Evolutionary conservation across 2,113 vertebrate genomes (phyloP), one percentile per base, ranked within the genome.

Genomic region (Sander vitreus): DNA sequence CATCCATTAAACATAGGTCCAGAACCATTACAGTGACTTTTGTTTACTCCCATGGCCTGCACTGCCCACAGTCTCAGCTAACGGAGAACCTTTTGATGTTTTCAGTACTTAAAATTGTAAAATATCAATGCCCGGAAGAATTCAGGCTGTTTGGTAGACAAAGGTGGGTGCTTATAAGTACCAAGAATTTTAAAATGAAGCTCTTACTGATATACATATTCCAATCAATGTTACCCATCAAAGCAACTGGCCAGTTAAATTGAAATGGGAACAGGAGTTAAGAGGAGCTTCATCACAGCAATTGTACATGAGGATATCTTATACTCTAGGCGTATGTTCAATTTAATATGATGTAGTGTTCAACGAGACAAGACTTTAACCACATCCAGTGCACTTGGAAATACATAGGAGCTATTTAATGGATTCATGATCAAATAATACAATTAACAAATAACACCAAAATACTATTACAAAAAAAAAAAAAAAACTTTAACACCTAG

Each of bases 181-280:
- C 14, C 27, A 62, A 23, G 3, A 60, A 85, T 80, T 65, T 80
- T 19, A 1, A 55, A 65, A 53, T 12, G 0, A 54, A 72, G 45
- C 9, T 50, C 5, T 59, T 25, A 33, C 25, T 63, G 47, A 53
- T 15, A 25, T 27, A 50, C 21, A n/a, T 65, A 27, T 59, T 73
- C 60, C 6, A 66, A 15, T 67, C n/a, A 30, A 13, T 57, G 25
- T 7, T 25, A 15, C 18, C 30, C 3, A 54, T 54, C 7, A 23
- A 67, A 51, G 16, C n/a, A 51, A 55, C 64, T 45, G 18, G 0
- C 2, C 3, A 63, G 48, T 62, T 58, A 2, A 67, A 58, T 14
- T 23, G 11, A 84, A 78, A 78, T 25, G 27, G 54, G 48, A 74
- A 57, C 27, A 36, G 6, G 50, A 30, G 27, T 67, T 43, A 74